Conservation (phyloP, 1,140 invertebrate species). For the Trissolcus basalis region DNA sequence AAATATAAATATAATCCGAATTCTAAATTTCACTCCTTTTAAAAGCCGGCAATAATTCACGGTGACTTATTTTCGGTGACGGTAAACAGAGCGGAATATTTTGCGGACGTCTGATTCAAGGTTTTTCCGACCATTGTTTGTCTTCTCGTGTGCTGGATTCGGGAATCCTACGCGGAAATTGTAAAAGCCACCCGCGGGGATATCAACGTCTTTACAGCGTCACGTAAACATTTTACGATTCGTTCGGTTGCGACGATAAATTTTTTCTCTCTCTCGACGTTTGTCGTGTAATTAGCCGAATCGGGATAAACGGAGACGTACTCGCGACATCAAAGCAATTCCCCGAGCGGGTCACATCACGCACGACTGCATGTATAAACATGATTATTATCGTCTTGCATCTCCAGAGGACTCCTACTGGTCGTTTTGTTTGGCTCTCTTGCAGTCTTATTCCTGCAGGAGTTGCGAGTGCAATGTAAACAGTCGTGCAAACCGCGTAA, state of each 20-base stretch:
- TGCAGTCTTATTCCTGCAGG: neutral
- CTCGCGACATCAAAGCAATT: slow-evolving; percentile 52
- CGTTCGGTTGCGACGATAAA: slow-evolving; percentile 13
- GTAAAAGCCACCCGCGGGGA: neutral
- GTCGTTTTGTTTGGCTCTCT: slow-evolving; percentile 13
- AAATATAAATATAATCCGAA: neutral
- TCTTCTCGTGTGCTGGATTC: neutral
- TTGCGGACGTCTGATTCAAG: neutral
- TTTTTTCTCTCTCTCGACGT: slow-evolving; percentile 12
- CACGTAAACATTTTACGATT: neutral
- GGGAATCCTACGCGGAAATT: neutral
- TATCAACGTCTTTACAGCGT: slow-evolving; percentile 2
- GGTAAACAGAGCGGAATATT: neutral
- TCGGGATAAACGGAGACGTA: slow-evolving; percentile 28
- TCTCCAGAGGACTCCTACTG: slow-evolving; percentile 20
- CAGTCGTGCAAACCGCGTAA: slow-evolving; percentile 15
- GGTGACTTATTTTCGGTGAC: neutral
- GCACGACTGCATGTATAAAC: slow-evolving; percentile 50
- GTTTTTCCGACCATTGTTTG: neutral
- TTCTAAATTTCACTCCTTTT: neutral
- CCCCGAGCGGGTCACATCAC: slow-evolving; percentile 48
- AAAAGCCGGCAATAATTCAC: slow-evolving; percentile 1
- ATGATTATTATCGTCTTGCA: slow-evolving; percentile 52
- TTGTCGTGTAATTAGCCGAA: slow-evolving; percentile 45
- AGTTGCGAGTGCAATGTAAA: slow-evolving; percentile 34